phyloP scores from a whole-genome alignment of 2,113 vertebrate genomes.

The Symphodus melops region DNA sequence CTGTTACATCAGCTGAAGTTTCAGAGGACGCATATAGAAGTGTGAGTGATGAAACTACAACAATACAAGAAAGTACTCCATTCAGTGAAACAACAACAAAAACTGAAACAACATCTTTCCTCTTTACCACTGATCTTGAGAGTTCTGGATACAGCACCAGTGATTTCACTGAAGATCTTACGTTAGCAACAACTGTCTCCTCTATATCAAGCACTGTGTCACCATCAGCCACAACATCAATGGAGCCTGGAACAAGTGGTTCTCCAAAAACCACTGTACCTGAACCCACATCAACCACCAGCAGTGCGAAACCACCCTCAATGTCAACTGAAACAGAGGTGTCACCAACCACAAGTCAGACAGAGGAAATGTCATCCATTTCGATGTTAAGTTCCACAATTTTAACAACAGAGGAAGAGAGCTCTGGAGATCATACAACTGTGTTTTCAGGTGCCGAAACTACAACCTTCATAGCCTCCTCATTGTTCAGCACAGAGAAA shows the following conservation, averaged over 20 bases:
- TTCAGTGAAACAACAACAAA: neutral
- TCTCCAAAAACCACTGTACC: neutral
- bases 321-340: neutral
- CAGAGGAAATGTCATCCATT: neutral
- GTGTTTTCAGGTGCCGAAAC: neutral
- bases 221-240: neutral
- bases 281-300: neutral
- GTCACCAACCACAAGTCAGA: neutral
- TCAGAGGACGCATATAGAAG: no score
- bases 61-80: neutral
- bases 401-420: neutral
- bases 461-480: neutral
- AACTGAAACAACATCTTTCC: neutral
- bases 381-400: neutral
- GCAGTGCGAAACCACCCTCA: constrained; percentile 11
- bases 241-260: neutral
- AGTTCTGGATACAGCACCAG: neutral
- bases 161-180: neutral
- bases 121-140: neutral
- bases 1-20: neutral
- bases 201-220: neutral
- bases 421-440: neutral
- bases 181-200: neutral
- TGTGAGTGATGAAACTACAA: neutral
- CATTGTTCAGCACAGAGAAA: constrained; percentile 27